These are phyloP conservation scores for Macroramphosus scolopax DNA, from an alignment of 2,797 vertebrate genomes.

Conservation along the genomic window DNA sequence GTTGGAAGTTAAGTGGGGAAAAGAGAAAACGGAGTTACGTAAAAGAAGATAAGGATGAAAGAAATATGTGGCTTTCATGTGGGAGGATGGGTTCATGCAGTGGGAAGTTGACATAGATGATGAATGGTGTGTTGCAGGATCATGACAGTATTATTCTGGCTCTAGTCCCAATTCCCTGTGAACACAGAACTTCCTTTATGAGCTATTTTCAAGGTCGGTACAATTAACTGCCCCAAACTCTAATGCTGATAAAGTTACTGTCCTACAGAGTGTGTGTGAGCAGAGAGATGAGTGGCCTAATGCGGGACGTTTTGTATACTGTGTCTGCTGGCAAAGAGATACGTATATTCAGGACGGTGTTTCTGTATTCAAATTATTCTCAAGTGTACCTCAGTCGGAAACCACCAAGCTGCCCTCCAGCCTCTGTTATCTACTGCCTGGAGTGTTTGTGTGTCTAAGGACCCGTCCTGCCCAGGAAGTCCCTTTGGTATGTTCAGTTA, in stretches of 20 bases:
- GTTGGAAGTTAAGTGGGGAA: slow-evolving; percentile 7
- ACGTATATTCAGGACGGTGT: too few species aligned
- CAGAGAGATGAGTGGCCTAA: too few species aligned
- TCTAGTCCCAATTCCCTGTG: slow-evolving; percentile 29
- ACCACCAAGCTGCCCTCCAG: too few species aligned
- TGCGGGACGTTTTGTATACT: too few species aligned
- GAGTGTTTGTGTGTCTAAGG: neutral
- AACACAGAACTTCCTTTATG: slow-evolving; percentile 35
- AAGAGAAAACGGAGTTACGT: slow-evolving; percentile 12
- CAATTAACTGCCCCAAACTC: too few species aligned
- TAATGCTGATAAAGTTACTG: too few species aligned
- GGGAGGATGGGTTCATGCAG: slow-evolving; percentile 24
- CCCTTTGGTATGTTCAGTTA: neutral
- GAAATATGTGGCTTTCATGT: slow-evolving; percentile 9
- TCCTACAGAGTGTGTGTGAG: too few species aligned
- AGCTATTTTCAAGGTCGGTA: slow-evolving; percentile 35
- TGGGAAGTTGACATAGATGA: slow-evolving; percentile 35
- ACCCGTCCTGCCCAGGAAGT: neutral
- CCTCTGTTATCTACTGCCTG: neutral
- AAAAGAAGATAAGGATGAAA: slow-evolving; percentile 30
- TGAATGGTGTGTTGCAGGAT: slow-evolving; percentile 36
- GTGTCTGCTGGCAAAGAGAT: too few species aligned
- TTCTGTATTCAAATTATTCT: too few species aligned
- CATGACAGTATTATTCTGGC: slow-evolving; percentile 39
- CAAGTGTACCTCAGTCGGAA: too few species aligned